Base-by-base conservation (phyloP, 2,888 invertebrate genomes). In the Pseudococcus longispinus region DNA sequence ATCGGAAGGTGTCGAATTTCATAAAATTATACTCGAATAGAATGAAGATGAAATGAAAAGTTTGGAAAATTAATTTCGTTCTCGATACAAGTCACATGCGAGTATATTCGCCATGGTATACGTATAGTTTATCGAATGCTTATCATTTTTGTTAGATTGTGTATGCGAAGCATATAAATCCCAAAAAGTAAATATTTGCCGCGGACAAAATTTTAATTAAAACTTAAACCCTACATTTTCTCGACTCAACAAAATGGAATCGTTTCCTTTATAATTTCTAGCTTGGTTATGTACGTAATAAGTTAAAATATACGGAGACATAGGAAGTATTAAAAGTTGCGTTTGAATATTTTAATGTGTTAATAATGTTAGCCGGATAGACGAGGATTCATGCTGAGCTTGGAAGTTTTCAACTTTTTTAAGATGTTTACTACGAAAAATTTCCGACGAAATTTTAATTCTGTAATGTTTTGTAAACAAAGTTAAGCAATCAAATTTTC, bases 161-260 rank as follows among this genome's bases (percentile, higher is more conserved):
- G 55, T 51, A 83, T 51, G 55, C 83, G 51, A 29, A 37, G 83
- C 32, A 23, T 51, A 32, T 83, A 84, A 42, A 84, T 46, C 70
- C 44, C 23, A 44, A 70, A 70, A 74, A 85, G 70, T 85, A 85
- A 84, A 84, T 84, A 84, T 84, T 55, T 74, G 26, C 70, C 70
- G 46, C 70, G 74, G 42, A 44, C 46, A 23, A 70, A 74, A 74
- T 85, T 85, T 85, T 70, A 85, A 85, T 85, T 85, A 85, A 85
- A 85, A 85, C 29, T 85, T 74, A 55, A 80, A 80, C 77, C 77
- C 77, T n/a, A 70, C 70, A n/a, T 42, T 80, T 80, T 80, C 77
- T 20, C 42, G 15, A 29, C 77, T 42, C 23, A 42, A 37, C 77
- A 37, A 80, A 80, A 80, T 80, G 13, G 37, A 80, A 42, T 42